Evolutionary conservation across 2,113 vertebrate genomes (phyloP).

Genomic region (Platichthys flesus): DNA sequence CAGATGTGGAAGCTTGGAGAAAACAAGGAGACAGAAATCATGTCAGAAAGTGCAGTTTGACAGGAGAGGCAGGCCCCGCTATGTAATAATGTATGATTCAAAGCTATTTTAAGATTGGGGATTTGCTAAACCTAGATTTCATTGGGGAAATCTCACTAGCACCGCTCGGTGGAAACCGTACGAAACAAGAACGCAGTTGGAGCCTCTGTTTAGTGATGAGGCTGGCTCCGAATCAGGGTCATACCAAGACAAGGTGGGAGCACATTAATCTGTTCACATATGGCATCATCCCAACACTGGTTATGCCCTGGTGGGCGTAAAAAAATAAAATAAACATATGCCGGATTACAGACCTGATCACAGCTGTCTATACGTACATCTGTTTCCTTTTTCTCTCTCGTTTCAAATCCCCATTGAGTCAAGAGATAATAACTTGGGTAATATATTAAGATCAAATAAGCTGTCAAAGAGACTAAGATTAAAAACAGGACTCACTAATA

Average conservation of each 20-base stretch:
- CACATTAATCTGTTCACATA: neutral
- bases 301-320: constrained; percentile 1
- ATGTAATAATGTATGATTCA: constrained; percentile 80
- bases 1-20: constrained; percentile 38
- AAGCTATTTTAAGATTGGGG: constrained; percentile 75
- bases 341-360: neutral
- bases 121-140: constrained; percentile 66
- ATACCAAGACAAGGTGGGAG: constrained; percentile 13
- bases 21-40: constrained; percentile 68
- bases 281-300: neutral
- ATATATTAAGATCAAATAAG: constrained; percentile 9
- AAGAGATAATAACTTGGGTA: neutral
- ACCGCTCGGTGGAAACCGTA: constrained; percentile 62
- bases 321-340: neutral
- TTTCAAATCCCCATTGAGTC: neutral
- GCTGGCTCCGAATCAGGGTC: constrained; percentile 34
- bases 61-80: constrained; percentile 47
- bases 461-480: neutral
- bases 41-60: constrained; percentile 60
- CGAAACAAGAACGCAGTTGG: constrained; percentile 45
- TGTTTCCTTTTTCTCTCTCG: neutral
- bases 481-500: constrained; percentile 15
- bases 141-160: constrained; percentile 65
- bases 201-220: constrained; percentile 49
- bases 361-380: neutral